Conservation (phyloP, 1,140 invertebrate species). For the Philaenus spumarius region DNA sequence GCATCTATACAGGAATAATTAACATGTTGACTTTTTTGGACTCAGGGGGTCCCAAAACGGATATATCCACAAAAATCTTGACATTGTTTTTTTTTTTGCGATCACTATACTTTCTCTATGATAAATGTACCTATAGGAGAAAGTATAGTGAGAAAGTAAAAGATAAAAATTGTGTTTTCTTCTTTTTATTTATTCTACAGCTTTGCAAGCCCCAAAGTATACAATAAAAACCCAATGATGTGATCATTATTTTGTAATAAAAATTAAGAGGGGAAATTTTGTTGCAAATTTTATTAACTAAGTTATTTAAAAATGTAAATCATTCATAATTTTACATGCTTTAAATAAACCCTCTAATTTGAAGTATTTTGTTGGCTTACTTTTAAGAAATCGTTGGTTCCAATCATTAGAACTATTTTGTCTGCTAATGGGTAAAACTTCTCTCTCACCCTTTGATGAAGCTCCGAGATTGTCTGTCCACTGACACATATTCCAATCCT, state of each 20-base stretch:
- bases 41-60: too few relatives aligned
- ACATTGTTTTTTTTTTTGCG: too few relatives aligned
- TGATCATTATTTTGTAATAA: not conserved
- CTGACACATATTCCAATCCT: conserved; percentile 8
- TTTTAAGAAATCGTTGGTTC: conserved; percentile 4
- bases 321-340: too few relatives aligned
- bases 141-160: too few relatives aligned
- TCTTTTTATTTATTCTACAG: not conserved
- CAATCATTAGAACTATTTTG: conserved; percentile 8
- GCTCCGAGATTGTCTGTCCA: conserved; percentile 1
- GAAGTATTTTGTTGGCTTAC: not conserved
- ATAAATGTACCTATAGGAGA: too few relatives aligned
- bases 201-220: not conserved
- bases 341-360: not conserved
- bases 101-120: too few relatives aligned
- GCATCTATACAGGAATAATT: too few relatives aligned
- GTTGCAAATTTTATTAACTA: not conserved
- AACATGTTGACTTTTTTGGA: too few relatives aligned
- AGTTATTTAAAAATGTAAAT: not conserved
- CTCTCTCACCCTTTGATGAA: conserved; percentile 1
- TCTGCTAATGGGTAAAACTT: conserved; percentile 4
- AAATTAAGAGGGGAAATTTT: not conserved
- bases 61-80: too few relatives aligned
- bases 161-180: not conserved
- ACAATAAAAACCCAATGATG: not conserved